Conservation (phyloP, 2,797 vertebrate species). For the Arctocebus calabarensis region DNA sequence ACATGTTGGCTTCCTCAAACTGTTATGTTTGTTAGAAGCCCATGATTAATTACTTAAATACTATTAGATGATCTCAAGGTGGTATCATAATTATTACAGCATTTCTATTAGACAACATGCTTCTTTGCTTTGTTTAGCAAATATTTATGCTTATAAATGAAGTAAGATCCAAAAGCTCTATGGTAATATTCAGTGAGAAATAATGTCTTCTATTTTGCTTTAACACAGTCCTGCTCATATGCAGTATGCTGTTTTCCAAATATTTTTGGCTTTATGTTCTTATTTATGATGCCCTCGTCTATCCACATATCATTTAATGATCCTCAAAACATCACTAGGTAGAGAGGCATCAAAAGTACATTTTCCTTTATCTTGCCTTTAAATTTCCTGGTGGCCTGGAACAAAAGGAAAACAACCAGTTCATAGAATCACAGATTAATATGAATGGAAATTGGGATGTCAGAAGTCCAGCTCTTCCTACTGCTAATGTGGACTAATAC, state of each 20-base stretch:
- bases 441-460: constrained; percentile 46
- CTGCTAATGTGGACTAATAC: not conserved
- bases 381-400: not conserved
- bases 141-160: not conserved
- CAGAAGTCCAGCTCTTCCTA: not conserved
- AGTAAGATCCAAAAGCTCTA: not conserved
- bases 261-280: not conserved
- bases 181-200: not conserved
- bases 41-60: not conserved
- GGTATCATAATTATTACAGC: not conserved
- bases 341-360: not conserved
- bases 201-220: not conserved
- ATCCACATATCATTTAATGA: not conserved
- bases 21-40: not conserved
- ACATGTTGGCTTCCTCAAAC: not conserved
- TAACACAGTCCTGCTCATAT: not conserved
- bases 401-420: not conserved
- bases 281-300: constrained; percentile 14
- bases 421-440: constrained; percentile 24
- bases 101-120: not conserved
- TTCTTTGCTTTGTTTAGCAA: not conserved
- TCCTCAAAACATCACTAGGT: not conserved
- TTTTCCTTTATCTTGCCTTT: constrained; percentile 51
- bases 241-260: not conserved
- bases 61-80: not conserved